Evolutionary conservation across 2,797 vertebrate species (phyloP).

Genomic region (Graptemys geographica): DNA sequence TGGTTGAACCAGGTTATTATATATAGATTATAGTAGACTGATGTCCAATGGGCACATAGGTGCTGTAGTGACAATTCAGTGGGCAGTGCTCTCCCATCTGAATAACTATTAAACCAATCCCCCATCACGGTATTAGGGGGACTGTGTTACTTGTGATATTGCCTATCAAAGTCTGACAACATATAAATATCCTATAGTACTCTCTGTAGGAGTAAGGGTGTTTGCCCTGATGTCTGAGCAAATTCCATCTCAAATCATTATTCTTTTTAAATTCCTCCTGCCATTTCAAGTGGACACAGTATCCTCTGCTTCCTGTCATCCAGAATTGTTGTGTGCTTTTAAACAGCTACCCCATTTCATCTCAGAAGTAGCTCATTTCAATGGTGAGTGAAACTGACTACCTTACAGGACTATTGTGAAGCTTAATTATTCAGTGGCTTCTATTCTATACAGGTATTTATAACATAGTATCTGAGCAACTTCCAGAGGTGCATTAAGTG

Average conservation of each 20-base stretch:
- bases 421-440: not conserved
- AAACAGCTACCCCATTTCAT: not conserved
- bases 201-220: not conserved
- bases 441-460: not conserved
- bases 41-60: not conserved
- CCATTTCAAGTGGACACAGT: not conserved
- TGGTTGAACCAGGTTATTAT: accelerated
- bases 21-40: not conserved
- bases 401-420: not conserved
- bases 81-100: accelerated
- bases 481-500: not conserved
- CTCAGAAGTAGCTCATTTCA: not conserved
- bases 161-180: accelerated
- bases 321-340: not conserved
- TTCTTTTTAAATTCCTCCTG: not conserved
- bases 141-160: accelerated
- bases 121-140: not conserved
- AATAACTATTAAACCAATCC: accelerated
- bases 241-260: not conserved
- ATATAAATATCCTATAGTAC: not conserved
- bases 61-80: not conserved
- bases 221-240: not conserved
- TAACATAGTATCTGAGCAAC: not conserved
- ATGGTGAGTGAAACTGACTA: not conserved
- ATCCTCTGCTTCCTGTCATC: not conserved